These are phyloP conservation scores for Poeciliopsis turneri DNA, from an alignment of 2,797 vertebrate species.

Conservation along the genomic window DNA sequence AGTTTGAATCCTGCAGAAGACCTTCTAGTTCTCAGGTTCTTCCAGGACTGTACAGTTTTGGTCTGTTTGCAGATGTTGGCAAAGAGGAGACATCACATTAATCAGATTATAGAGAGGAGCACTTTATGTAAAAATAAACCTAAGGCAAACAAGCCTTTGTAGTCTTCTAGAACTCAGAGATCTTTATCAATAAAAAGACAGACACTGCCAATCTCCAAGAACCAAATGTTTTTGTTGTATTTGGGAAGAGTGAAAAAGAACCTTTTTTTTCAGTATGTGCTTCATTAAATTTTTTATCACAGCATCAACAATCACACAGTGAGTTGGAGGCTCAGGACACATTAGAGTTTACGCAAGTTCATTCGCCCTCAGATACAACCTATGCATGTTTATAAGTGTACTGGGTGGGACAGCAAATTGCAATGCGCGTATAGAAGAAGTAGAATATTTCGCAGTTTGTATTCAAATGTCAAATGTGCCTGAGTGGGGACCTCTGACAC, in stretches of 20 bases:
- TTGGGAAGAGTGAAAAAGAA: background rate
- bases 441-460: slow-evolving; percentile 23
- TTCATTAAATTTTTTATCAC: background rate
- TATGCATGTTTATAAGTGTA: slow-evolving; percentile 11
- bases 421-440: slow-evolving; percentile 20
- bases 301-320: background rate
- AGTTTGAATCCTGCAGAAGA: background rate
- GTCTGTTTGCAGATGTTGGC: background rate
- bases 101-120: background rate
- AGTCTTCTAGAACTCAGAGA: background rate
- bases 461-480: slow-evolving; percentile 36
- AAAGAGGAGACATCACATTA: background rate
- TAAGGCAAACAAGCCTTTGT: background rate
- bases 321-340: background rate
- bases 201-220: background rate
- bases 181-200: background rate
- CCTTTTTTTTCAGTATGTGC: background rate
- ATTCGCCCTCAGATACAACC: slow-evolving; percentile 13
- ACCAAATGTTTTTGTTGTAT: background rate
- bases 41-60: background rate
- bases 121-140: background rate
- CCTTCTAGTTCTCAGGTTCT: background rate
- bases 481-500: slow-evolving; percentile 26
- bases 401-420: slow-evolving; percentile 10
- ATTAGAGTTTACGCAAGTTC: background rate